phyloP scores from a whole-genome alignment of 2,888 invertebrate genomes.

The Nasonovia ribisnigri region DNA sequence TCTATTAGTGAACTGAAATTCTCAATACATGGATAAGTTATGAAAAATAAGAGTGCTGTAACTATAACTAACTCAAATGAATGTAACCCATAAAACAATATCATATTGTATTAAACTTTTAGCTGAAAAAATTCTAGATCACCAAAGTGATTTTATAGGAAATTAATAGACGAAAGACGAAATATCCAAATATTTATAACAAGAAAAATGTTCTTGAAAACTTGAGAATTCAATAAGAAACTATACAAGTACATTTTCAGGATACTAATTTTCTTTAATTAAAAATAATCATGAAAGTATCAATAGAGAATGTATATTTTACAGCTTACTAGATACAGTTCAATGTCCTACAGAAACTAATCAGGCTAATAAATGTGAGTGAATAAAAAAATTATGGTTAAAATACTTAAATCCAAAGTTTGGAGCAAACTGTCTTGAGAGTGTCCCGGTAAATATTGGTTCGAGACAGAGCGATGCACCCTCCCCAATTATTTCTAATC shows the following conservation, averaged over 20 bases:
- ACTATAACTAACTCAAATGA: not conserved
- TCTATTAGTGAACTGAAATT: too few species aligned
- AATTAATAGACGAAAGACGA: not conserved
- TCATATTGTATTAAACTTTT: not conserved
- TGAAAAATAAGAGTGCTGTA: not conserved
- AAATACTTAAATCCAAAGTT: not conserved
- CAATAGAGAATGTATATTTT: not conserved
- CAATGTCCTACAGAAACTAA: not conserved
- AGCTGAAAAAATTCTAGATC: not conserved
- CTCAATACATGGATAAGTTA: too few species aligned
- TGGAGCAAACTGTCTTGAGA: not conserved
- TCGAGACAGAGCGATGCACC: not conserved
- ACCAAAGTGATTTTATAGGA: not conserved
- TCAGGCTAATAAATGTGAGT: not conserved
- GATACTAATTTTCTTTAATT: too few species aligned
- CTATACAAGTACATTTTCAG: not conserved
- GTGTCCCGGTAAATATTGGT: not conserved
- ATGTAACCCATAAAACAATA: not conserved
- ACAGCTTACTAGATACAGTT: not conserved
- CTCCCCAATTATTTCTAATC: not conserved
- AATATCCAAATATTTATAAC: conserved; percentile 19
- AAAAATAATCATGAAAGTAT: not conserved
- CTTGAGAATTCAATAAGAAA: conserved; percentile 9
- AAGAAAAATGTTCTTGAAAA: not conserved
- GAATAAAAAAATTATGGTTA: not conserved